phyloP scores from a whole-genome alignment of 1,140 invertebrate species.

The Physella acuta region DNA sequence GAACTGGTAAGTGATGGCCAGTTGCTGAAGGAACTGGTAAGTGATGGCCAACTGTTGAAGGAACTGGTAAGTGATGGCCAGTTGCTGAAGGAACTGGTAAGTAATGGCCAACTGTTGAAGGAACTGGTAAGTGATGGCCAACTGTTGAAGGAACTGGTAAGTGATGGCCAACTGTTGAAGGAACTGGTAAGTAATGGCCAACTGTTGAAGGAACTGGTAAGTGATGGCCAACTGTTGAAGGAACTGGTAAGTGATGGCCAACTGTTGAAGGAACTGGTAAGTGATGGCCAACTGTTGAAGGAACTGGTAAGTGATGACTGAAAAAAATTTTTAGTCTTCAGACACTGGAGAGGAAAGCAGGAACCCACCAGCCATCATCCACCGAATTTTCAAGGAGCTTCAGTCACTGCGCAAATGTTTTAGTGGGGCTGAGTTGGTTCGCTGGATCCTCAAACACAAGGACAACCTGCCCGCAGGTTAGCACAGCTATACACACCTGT shows the following conservation, averaged over 20 bases:
- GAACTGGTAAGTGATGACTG: slow-evolving; percentile 30
- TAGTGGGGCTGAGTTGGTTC: slow-evolving; percentile 43
- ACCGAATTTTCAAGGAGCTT: slow-evolving; percentile 45
- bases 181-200: slow-evolving; percentile 30
- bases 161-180: no score
- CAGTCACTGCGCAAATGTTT: slow-evolving; percentile 47
- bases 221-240: no score
- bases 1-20: slow-evolving; percentile 30
- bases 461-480: slow-evolving; percentile 31
- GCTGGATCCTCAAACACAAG: slow-evolving; percentile 44
- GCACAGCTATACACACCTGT: no score
- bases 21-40: slow-evolving; percentile 32
- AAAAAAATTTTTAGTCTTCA: no score
- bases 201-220: slow-evolving; percentile 32
- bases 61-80: slow-evolving; percentile 30
- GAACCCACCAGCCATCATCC: slow-evolving; percentile 20
- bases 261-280: slow-evolving; percentile 32
- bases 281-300: no score
- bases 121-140: slow-evolving; percentile 30
- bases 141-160: slow-evolving; percentile 32
- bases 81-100: slow-evolving; percentile 32
- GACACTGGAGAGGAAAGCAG: slow-evolving; percentile 21
- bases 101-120: no score
- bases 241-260: slow-evolving; percentile 30
- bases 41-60: no score